phyloP scores from a whole-genome alignment of 2,888 invertebrate species.

The Sepiola atlantica region DNA sequence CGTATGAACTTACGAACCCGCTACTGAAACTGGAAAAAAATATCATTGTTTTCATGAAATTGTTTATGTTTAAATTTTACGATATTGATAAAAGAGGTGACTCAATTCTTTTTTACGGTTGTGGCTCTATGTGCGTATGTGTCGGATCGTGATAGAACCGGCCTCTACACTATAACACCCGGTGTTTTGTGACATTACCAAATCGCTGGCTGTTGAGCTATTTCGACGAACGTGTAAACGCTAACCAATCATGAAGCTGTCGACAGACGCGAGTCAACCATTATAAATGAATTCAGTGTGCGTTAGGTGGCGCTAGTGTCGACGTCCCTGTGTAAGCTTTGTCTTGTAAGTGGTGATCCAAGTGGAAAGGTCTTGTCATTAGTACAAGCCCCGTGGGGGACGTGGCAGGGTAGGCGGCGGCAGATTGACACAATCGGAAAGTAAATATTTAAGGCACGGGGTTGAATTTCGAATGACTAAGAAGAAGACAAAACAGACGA shows the following conservation, averaged over 20 bases:
- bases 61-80: no score
- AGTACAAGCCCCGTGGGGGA: background rate
- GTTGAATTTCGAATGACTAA: background rate
- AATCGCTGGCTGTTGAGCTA: background rate
- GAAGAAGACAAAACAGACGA: background rate
- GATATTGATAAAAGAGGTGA: no score
- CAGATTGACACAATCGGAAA: background rate
- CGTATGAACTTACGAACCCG: no score
- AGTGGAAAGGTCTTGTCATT: background rate
- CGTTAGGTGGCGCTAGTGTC: background rate
- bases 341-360: background rate
- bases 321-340: background rate
- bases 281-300: background rate
- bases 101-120: no score
- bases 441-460: background rate
- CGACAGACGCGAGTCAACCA: background rate
- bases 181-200: background rate
- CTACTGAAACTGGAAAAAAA: no score
- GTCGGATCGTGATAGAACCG: background rate
- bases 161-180: fast-evolving
- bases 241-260: background rate
- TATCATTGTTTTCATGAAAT: no score
- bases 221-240: background rate
- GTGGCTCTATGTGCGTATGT: no score
- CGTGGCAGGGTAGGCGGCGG: background rate